phyloP scores from a whole-genome alignment of 2,113 vertebrate species.

The Lathamus discolor region DNA sequence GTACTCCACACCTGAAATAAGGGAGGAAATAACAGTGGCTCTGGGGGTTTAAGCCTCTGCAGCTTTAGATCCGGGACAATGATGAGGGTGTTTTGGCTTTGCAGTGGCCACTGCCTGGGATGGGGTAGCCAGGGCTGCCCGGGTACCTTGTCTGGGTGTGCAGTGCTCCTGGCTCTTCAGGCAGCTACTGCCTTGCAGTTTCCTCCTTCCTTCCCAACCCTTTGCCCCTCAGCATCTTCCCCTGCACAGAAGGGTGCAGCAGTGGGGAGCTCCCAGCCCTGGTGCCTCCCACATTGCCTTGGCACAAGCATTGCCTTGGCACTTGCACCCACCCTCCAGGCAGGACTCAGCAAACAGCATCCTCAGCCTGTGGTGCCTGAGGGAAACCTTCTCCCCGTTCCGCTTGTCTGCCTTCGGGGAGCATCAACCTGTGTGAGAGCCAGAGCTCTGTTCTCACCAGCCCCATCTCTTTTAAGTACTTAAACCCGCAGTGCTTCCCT shows the following conservation, averaged over 20 bases:
- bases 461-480: background rate
- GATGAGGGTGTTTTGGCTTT: background rate
- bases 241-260: background rate
- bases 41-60: background rate
- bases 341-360: background rate
- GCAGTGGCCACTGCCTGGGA: background rate
- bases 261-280: background rate
- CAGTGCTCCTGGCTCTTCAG: background rate
- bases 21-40: background rate
- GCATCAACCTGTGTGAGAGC: background rate
- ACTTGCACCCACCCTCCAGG: background rate
- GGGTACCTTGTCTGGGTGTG: background rate
- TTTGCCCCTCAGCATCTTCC: background rate
- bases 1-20: background rate
- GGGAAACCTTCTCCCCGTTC: background rate
- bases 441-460: background rate
- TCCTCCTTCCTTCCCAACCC: background rate
- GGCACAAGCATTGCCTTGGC: background rate
- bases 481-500: background rate
- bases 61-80: background rate
- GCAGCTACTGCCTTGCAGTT: background rate
- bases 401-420: background rate
- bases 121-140: background rate
- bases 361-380: background rate
- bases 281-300: background rate